Evolutionary conservation across 2,888 invertebrate species (phyloP), one percentile per base, ranked within the genome.

Genomic region (Piscicola geometra): DNA sequence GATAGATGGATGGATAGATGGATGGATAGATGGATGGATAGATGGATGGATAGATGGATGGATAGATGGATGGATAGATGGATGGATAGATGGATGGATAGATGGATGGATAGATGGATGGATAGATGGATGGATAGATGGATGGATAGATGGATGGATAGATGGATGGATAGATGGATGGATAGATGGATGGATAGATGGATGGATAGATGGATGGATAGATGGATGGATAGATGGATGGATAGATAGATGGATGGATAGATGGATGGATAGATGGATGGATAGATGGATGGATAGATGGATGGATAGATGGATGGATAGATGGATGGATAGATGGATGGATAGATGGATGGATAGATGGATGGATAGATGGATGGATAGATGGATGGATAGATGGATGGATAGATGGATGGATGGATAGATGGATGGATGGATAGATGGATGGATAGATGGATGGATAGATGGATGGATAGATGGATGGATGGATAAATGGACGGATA

Each of bases 31-130:
- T 41, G 15, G 41, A 5, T 9, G 41, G 41, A 41, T 9, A 15
- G 41, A 41, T 15, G 41, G 41, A 41, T 9, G 41, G 41, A 41
- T 9, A 5, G 15, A 41, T 9, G 41, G 41, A 41, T 41, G 41
- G 15, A 41, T 41, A n/a, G 18, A 36, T 15, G 28, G 41, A 1
- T 41, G 47, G 47, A n/a, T 36, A 1, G 9, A 28, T n/a, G n/a
- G 30, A 21, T 33, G n/a, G 32, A 68, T 33, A 12, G n/a, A 32
- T 21, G 1, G 41, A 21, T 18, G n/a, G 35, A 41, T 41, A 9
- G 64, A 30, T 64, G 64, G 64, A 64, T 25, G 30, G 64, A 30
- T 28, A 12, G 9, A 30, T 64, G 64, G 64, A 64, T 64, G 64
- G 64, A 64, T 28, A 21, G 28, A 64, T 25, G 30, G 30, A 30